These are phyloP conservation scores for Pterocles orientalis DNA, from an alignment of 2,113 vertebrate species.

Conservation along the genomic window DNA sequence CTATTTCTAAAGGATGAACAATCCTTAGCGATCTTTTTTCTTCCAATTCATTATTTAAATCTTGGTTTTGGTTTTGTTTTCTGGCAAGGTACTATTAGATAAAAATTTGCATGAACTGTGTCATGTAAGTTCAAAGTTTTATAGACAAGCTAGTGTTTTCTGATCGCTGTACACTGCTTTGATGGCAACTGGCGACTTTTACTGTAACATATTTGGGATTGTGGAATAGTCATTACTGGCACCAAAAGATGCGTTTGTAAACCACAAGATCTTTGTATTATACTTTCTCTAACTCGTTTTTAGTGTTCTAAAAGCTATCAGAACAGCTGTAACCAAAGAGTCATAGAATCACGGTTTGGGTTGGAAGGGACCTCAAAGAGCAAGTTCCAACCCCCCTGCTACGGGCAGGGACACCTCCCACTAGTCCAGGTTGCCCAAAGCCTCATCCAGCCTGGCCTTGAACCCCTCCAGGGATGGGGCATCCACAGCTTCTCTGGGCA, in stretches of 20 bases:
- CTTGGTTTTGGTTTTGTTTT: background rate
- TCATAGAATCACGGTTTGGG: background rate
- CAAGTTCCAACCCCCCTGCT: no score
- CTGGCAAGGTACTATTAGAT: background rate
- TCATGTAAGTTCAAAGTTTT: conserved; percentile 26
- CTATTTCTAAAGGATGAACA: background rate
- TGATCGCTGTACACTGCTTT: background rate
- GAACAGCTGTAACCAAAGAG: background rate
- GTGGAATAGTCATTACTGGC: conserved; percentile 56
- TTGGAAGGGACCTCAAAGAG: no score
- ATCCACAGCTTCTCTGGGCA: no score
- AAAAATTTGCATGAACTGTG: background rate
- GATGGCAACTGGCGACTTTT: background rate
- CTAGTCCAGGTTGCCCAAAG: no score
- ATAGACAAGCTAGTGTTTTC: background rate
- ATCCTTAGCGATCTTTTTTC: background rate
- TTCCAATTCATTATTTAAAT: background rate
- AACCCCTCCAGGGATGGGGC: no score
- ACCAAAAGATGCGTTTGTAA: conserved; percentile 40
- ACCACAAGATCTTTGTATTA: conserved; percentile 14
- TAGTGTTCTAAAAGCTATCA: background rate
- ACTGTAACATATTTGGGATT: background rate
- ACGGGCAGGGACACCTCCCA: no score
- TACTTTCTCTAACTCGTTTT: conserved; percentile 18
- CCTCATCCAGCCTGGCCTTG: no score